Conservation (phyloP, 1,140 invertebrate genomes). For the Drosophila oshimai region DNA sequence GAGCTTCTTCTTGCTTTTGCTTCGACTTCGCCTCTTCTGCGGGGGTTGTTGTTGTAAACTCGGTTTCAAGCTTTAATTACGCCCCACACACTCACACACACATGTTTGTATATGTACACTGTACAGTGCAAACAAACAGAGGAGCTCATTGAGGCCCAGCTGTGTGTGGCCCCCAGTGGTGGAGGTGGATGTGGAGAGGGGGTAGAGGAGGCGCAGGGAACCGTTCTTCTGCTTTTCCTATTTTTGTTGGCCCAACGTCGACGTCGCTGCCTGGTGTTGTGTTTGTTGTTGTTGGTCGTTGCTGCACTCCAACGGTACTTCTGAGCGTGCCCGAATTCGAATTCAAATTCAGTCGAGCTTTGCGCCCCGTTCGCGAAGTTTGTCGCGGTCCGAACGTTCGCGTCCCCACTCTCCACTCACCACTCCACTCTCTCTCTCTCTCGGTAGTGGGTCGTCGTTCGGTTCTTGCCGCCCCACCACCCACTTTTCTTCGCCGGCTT, state of each 20-base stretch:
- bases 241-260: constrained; percentile 62
- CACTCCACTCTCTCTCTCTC: background rate
- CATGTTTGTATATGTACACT: constrained; percentile 8
- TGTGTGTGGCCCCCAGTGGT: constrained; percentile 50
- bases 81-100: constrained; percentile 42
- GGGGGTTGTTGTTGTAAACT: constrained; percentile 77
- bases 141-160: constrained; percentile 66
- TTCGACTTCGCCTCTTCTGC: constrained; percentile 16
- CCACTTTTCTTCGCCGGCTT: constrained; percentile 49
- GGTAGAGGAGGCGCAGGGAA: constrained; percentile 32
- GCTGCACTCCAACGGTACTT: constrained; percentile 73
- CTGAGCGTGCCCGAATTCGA: constrained; percentile 71
- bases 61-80: constrained; percentile 81
- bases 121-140: too few relatives aligned
- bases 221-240: constrained; percentile 57
- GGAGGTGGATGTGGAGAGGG: background rate
- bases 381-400: constrained; percentile 36
- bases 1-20: constrained; percentile 39
- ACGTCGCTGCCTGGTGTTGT: constrained; percentile 21
- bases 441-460: background rate
- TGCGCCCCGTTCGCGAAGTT: constrained; percentile 75
- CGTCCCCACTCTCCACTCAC: constrained; percentile 3
- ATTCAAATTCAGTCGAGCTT: constrained; percentile 79
- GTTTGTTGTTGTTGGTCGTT: constrained; percentile 20
- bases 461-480: constrained; percentile 11